Base-by-base conservation (phyloP, 92 coral and sea anemone genomes). In the Porites evermanni region DNA sequence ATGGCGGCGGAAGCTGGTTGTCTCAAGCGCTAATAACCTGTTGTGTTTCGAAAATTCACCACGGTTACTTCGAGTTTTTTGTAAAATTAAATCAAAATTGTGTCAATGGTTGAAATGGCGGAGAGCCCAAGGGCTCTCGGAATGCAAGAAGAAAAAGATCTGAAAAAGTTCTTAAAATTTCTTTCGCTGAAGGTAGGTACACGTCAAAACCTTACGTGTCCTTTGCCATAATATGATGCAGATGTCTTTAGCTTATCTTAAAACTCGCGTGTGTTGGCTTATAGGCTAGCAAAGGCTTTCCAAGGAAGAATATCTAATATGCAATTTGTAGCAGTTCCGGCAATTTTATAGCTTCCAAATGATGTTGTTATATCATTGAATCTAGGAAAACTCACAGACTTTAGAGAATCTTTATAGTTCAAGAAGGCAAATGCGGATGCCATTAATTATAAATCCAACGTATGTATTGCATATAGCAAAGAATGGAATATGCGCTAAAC, bases 151-250 rank as follows among this genome's bases (percentile, higher is more conserved):
- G 84, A 91, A 70, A 89, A 86, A 84, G 99, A 97, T 82, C 91
- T 97, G 64, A 93, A 97, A 78, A 97, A 93, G 88, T 97, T 95
- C 81, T 84, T 95, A 85, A 97, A 97, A 93, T 97, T 91, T 88
- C 86, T 97, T 81, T 90, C 97, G 9, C 78, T 91, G 79, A 97
- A 97, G 99, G 99, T 97, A 93, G 8, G 67, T 14, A 16, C 18
- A 32, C 47, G 70, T 72, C 50, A 8, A 56, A 56, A 56, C 13
- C 61, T 9, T 56, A 56, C 47, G 47, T 38, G 47, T 38, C 47
- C 47, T 38, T 38, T 38, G 47, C 47, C 47, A 38, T 38, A 38
- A 38, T 38, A 38, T 38, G 47, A 38, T 38, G 47, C 47, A 38
- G 47, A 38, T 38, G 47, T 38, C 47, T 38, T 38, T 38, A 38